These are phyloP conservation scores for Goniozus legneri DNA, from an alignment of 1,140 invertebrate genomes.

Conservation along the genomic window DNA sequence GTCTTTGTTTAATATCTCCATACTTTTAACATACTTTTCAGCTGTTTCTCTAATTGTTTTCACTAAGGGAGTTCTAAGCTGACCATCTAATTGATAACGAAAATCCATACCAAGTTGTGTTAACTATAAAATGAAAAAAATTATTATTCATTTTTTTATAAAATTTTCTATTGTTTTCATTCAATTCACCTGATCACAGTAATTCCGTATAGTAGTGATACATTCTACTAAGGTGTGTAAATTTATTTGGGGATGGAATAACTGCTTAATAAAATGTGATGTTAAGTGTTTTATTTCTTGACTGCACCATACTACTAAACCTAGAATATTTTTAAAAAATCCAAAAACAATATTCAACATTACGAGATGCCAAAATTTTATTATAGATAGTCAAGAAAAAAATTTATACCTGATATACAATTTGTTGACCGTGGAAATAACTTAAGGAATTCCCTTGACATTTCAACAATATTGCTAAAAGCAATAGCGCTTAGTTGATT, in stretches of 20 bases:
- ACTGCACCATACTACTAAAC: conserved; percentile 88
- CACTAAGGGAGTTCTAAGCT: conserved; percentile 67
- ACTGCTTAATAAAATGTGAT: conserved; percentile 80
- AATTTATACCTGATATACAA: conserved; percentile 65
- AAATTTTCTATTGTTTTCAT: conserved; percentile 6
- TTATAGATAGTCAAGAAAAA: background rate
- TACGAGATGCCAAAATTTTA: background rate
- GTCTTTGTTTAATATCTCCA: conserved; percentile 69
- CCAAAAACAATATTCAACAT: background rate
- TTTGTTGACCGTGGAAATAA: conserved; percentile 74
- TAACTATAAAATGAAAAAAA: conserved; percentile 50
- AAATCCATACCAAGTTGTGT: conserved; percentile 75
- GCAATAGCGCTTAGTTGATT: conserved; percentile 82
- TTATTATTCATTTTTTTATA: background rate
- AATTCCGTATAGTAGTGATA: conserved; percentile 71
- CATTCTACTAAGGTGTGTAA: conserved; percentile 83
- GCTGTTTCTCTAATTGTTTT: conserved; percentile 63
- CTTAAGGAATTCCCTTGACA: conserved; percentile 79
- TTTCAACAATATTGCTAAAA: conserved; percentile 84
- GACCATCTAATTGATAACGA: conserved; percentile 77
- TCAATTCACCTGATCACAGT: conserved; percentile 69
- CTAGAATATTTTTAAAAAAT: conserved; percentile 51
- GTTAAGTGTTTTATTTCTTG: conserved; percentile 80
- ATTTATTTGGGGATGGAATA: conserved; percentile 87
- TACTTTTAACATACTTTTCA: conserved; percentile 72